These are phyloP conservation scores for Iguana delicatissima DNA, from an alignment of 2,797 vertebrate species.

Conservation along the genomic window DNA sequence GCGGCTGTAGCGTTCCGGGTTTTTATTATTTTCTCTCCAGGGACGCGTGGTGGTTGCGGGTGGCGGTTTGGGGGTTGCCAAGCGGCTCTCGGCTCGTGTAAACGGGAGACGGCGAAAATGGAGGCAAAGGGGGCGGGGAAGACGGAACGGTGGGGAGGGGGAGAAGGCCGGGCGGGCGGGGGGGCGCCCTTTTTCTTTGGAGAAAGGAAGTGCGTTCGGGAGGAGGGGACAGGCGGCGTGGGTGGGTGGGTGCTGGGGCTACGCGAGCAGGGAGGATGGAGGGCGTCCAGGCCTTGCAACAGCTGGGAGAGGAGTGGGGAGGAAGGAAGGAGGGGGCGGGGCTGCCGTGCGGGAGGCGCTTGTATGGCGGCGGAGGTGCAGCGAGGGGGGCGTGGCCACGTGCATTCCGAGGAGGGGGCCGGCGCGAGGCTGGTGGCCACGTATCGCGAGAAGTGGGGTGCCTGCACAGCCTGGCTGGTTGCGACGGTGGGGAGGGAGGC, in stretches of 20 bases:
- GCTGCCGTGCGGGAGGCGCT: background rate
- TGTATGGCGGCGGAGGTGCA: constrained; percentile 27
- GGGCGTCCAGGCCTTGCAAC: background rate
- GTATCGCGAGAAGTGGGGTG: constrained; percentile 10
- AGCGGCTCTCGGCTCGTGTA: background rate
- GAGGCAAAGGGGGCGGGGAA: background rate
- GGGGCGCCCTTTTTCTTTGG: too few relatives aligned
- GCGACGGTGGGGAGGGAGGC: background rate
- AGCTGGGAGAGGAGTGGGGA: rapidly evolving
- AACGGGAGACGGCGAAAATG: background rate
- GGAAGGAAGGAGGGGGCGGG: background rate
- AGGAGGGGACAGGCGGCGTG: background rate
- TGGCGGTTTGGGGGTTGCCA: background rate
- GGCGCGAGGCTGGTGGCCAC: background rate
- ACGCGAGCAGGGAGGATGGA: too few relatives aligned
- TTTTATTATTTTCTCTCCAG: background rate
- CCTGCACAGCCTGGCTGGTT: too few relatives aligned
- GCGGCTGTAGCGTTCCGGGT: background rate
- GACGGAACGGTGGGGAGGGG: too few relatives aligned
- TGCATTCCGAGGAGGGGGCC: constrained; percentile 11
- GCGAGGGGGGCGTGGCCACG: constrained; percentile 24
- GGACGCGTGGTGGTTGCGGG: background rate
- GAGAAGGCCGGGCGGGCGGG: background rate
- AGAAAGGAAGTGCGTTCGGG: too few relatives aligned
- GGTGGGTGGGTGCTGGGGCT: background rate